Evolutionary conservation across 1,140 invertebrate genomes (phyloP).

Genomic region (Chrysopa pallens): DNA sequence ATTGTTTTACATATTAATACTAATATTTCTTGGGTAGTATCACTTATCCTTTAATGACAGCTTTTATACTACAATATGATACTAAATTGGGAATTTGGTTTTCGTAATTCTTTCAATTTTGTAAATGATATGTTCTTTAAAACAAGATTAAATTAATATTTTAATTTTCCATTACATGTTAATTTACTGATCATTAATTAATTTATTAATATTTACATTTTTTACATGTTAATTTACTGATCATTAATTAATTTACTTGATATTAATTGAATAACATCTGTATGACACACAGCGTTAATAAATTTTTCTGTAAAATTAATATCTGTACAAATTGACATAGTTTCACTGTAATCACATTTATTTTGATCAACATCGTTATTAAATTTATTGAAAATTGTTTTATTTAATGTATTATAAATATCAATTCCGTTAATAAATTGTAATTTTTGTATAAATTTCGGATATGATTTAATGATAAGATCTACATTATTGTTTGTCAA

Average conservation of each 20-base stretch:
- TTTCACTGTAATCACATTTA: not conserved
- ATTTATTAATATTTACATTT: too few species aligned
- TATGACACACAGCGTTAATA: not conserved
- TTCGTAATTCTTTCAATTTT: too few species aligned
- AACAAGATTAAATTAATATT: too few species aligned
- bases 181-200: constrained; percentile 8
- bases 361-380: too few species aligned
- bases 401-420: constrained; percentile 7
- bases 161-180: too few species aligned
- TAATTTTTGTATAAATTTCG: constrained; percentile 1
- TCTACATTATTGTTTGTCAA: not conserved
- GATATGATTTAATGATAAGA: constrained; percentile 4
- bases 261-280: not conserved
- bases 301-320: not conserved
- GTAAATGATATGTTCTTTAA: too few species aligned
- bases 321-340: too few species aligned
- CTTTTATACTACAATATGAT: too few species aligned
- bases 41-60: too few species aligned
- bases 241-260: not conserved
- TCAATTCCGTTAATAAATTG: not conserved
- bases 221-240: constrained; percentile 10
- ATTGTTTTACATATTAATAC: too few species aligned
- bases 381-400: constrained; percentile 4
- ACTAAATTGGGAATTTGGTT: too few species aligned
- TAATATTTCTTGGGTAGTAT: too few species aligned